Conservation (phyloP, 2,797 vertebrate species). For the Neopelma chrysocephalum region DNA sequence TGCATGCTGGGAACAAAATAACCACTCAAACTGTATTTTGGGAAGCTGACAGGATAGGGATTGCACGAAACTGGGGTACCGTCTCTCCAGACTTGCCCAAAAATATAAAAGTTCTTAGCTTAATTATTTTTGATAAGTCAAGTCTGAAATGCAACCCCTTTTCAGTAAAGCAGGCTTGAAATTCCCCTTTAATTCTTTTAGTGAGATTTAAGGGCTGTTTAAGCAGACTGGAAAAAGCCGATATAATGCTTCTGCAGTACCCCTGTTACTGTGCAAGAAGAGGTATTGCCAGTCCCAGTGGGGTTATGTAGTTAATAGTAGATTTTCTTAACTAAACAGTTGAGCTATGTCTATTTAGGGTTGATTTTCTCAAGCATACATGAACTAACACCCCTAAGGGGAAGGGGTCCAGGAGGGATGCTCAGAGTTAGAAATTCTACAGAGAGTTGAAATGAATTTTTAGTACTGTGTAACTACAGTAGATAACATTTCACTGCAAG, state of each 20-base stretch:
- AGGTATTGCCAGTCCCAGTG: neutral
- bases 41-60: neutral
- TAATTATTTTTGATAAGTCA: neutral
- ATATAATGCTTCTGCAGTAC: neutral
- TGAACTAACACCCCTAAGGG: conserved; percentile 15
- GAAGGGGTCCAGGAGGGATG: neutral
- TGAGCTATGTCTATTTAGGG: neutral
- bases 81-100: neutral
- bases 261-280: neutral
- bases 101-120: neutral
- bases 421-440: conserved; percentile 25
- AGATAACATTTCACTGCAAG: neutral
- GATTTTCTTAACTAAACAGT: conserved; percentile 31
- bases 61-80: neutral
- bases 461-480: neutral
- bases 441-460: conserved; percentile 29
- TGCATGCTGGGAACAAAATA: neutral
- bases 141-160: neutral
- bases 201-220: neutral
- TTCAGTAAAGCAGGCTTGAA: neutral
- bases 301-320: neutral
- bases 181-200: neutral
- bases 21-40: neutral
- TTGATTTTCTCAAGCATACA: conserved; percentile 32
- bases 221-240: neutral